These are phyloP conservation scores for Nasonia giraulti DNA, from an alignment of 1,140 invertebrate species.

Conservation along the genomic window DNA sequence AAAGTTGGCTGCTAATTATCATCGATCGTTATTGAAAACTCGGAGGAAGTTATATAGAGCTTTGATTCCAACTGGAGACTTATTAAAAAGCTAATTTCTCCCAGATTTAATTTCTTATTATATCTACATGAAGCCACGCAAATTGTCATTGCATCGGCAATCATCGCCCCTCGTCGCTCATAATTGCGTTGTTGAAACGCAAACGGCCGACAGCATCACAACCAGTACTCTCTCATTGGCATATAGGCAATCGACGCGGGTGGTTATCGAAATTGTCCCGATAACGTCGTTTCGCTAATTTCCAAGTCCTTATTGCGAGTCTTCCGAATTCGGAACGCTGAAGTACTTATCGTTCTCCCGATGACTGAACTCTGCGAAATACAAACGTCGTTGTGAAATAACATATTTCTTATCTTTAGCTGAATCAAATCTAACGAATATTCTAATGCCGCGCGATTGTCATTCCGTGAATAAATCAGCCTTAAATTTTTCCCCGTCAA, in stretches of 20 bases:
- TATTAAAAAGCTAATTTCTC: background rate
- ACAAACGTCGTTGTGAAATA: no score
- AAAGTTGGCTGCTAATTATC: no score
- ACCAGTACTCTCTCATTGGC: background rate
- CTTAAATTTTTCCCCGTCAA: background rate
- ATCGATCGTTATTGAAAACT: no score
- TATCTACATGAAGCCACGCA: no score
- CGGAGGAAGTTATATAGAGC: no score
- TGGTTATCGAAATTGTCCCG: background rate
- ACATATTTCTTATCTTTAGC: no score
- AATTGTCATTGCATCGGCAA: no score
- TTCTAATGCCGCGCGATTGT: no score
- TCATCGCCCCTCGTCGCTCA: background rate
- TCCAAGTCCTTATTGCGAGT: conserved; percentile 9
- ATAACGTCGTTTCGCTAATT: background rate
- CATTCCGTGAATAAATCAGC: no score
- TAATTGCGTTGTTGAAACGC: background rate
- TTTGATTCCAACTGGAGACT: no score
- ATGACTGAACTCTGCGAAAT: background rate
- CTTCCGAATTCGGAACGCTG: conserved; percentile 28
- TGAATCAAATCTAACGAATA: no score
- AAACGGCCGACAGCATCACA: background rate
- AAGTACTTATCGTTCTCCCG: conserved; percentile 23
- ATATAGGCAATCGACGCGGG: background rate
- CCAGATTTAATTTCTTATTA: no score